Evolutionary conservation across 2,888 invertebrate species (phyloP).

Genomic region (Cyclophora albipunctata): DNA sequence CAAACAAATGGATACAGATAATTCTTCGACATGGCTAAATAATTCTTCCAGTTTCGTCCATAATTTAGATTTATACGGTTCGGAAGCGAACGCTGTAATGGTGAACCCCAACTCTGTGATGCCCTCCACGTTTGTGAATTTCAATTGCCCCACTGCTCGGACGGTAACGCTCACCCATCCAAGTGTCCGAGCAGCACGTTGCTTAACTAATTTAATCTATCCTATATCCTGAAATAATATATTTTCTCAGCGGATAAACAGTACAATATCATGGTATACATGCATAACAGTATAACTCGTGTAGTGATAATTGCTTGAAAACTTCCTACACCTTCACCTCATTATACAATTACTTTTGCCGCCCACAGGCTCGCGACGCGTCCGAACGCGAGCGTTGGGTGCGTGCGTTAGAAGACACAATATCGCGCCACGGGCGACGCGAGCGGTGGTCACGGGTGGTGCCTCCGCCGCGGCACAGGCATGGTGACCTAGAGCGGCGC

Average conservation of each 20-base stretch:
- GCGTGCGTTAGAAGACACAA: constrained; percentile 94
- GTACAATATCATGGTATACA: too few species aligned
- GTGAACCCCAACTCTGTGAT: constrained; percentile 94
- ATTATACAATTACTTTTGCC: too few species aligned
- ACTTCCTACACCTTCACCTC: too few species aligned
- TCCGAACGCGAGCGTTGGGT: constrained; percentile 98
- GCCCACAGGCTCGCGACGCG: constrained; percentile 89
- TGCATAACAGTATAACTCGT: too few species aligned
- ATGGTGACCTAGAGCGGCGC: constrained; percentile 88
- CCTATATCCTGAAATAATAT: too few species aligned
- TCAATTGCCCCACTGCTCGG: too few species aligned
- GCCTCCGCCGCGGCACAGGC: constrained; percentile 53
- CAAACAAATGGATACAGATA: constrained; percentile 44
- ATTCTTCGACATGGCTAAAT: constrained; percentile 75
- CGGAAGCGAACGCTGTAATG: constrained; percentile 85
- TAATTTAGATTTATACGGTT: constrained; percentile 80
- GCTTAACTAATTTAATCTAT: too few species aligned
- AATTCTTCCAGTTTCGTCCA: constrained; percentile 79
- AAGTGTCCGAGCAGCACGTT: too few species aligned
- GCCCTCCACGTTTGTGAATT: constrained; percentile 80
- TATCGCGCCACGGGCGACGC: constrained; percentile 82
- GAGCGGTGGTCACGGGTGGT: constrained; percentile 67
- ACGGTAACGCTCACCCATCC: too few species aligned
- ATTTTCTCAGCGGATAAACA: too few species aligned
- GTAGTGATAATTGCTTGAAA: too few species aligned